Evolutionary conservation across 1,140 invertebrate species (phyloP).

Genomic region (Mamestra configurata): DNA sequence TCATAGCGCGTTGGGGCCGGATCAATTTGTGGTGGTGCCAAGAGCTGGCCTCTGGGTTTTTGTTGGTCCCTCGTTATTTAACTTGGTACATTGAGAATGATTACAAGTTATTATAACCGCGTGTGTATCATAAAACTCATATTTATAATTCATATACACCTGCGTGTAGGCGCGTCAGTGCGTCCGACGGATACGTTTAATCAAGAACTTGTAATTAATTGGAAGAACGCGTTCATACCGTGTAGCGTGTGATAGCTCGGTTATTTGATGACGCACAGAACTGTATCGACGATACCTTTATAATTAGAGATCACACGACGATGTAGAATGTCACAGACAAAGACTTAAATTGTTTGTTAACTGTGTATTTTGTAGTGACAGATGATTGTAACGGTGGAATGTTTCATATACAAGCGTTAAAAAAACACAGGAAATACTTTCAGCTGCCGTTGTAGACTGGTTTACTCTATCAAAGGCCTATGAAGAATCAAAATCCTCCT

Average conservation of each 20-base stretch:
- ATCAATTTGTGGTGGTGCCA: constrained; percentile 77
- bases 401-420: neutral
- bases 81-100: constrained; percentile 62
- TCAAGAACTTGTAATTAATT: constrained; percentile 75
- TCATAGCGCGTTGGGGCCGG: constrained; percentile 77
- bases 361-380: neutral
- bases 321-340: constrained; percentile 13
- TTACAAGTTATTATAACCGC: constrained; percentile 52
- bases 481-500: neutral
- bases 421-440: no score
- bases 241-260: constrained; percentile 63
- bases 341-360: constrained; percentile 9
- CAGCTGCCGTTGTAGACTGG: neutral
- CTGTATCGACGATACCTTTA: constrained; percentile 15
- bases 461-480: neutral
- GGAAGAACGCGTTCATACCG: constrained; percentile 66
- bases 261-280: constrained; percentile 57
- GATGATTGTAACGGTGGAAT: constrained; percentile 4
- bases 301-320: constrained; percentile 23
- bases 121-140: constrained; percentile 32
- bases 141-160: constrained; percentile 71
- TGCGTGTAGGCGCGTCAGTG: constrained; percentile 71
- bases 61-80: constrained; percentile 70
- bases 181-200: constrained; percentile 79
- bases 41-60: constrained; percentile 79